phyloP scores from a whole-genome alignment of 2,888 invertebrate genomes.

The Ametastegia equiseti region DNA sequence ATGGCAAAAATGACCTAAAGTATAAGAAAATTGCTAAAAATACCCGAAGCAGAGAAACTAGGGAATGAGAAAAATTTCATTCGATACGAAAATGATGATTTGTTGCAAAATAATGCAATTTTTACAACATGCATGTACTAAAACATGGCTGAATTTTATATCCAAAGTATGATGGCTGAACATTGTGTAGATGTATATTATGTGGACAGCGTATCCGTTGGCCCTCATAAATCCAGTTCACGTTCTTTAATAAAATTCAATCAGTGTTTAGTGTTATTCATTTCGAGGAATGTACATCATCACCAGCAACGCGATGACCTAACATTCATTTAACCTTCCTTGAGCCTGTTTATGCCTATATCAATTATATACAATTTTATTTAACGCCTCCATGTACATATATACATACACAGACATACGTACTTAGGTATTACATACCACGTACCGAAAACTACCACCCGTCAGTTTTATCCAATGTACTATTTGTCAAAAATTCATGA shows the following conservation, averaged over 20 bases:
- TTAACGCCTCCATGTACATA: background rate
- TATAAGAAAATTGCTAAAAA: too few relatives aligned
- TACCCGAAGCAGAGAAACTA: too few relatives aligned
- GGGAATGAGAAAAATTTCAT: too few relatives aligned
- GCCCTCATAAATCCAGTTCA: background rate
- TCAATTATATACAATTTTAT: conserved; percentile 30
- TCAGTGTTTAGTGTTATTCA: conserved; percentile 38
- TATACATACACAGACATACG: background rate
- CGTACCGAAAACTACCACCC: too few relatives aligned
- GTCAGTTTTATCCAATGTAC: too few relatives aligned
- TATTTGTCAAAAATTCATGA: too few relatives aligned
- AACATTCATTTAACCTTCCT: conserved; percentile 13
- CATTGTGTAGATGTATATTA: too few relatives aligned
- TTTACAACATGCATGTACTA: background rate
- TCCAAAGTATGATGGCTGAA: too few relatives aligned
- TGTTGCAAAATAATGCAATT: too few relatives aligned
- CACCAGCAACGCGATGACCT: conserved; percentile 1
- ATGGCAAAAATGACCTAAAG: conserved; percentile 21
- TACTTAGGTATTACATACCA: background rate
- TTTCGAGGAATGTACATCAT: conserved; percentile 32
- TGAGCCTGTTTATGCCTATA: conserved; percentile 15
- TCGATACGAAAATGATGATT: too few relatives aligned
- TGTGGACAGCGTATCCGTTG: background rate
- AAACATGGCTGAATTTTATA: background rate
- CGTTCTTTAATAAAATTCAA: conserved; percentile 34